Conservation (phyloP, 2,888 invertebrate species). For the Cephus sareptanus region DNA sequence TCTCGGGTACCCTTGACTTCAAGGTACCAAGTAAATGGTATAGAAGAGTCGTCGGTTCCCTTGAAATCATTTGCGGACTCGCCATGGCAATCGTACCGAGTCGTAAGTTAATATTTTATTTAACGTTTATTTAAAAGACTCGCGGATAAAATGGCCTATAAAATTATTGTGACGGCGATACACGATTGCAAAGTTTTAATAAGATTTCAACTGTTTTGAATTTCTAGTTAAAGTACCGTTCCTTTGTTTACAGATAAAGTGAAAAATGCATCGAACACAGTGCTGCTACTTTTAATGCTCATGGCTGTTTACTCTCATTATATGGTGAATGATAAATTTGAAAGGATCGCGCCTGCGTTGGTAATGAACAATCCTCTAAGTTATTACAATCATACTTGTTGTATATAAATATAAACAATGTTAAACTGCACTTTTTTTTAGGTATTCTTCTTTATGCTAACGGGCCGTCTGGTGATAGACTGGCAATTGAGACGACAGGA, state of each 20-base stretch:
- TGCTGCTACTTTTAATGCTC: slow-evolving; percentile 84
- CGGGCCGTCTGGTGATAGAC: slow-evolving; percentile 88
- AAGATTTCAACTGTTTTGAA: background rate
- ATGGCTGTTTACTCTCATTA: slow-evolving; percentile 93
- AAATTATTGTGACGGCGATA: background rate
- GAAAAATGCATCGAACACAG: slow-evolving; percentile 89
- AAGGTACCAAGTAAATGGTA: slow-evolving; percentile 95
- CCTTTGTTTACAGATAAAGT: slow-evolving; percentile 79
- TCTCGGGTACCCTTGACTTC: slow-evolving; percentile 82
- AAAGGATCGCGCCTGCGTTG: slow-evolving; percentile 88
- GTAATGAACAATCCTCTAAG: slow-evolving; percentile 66
- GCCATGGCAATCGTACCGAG: slow-evolving; percentile 85
- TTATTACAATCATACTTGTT: background rate
- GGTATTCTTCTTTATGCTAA: slow-evolving; percentile 90
- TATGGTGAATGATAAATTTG: slow-evolving; percentile 92
- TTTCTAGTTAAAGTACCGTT: background rate
- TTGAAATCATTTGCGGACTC: slow-evolving; percentile 87
- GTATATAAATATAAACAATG: background rate
- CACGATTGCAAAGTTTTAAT: background rate
- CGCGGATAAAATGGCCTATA: background rate
- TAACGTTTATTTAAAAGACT: background rate
- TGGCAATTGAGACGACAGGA: slow-evolving; percentile 72
- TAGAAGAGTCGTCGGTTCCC: slow-evolving; percentile 82
- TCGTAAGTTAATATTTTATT: slow-evolving; percentile 73
- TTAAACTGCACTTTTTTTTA: slow-evolving; percentile 32